A percentile compares a stretch with the other conserved stretches of the same genome.
phyloP scores from a whole-genome alignment of 2,113 vertebrate species.

The Paramormyrops kingsleyae region DNA sequence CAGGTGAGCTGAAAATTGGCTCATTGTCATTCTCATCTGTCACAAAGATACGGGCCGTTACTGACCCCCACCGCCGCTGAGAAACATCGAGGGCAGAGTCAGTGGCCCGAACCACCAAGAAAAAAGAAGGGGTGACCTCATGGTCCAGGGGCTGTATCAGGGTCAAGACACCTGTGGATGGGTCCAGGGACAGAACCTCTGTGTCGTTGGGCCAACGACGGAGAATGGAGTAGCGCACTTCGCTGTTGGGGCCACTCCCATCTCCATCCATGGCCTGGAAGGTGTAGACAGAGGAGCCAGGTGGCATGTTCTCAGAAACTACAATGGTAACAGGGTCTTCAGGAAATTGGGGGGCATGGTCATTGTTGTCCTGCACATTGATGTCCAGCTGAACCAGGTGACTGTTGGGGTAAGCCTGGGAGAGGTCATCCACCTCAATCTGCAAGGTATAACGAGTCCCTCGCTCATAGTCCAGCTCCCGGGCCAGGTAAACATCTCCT shows the following conservation, averaged over 20 bases:
- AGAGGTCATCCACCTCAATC: slow-evolving; percentile 72
- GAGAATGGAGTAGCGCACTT: slow-evolving; percentile 75
- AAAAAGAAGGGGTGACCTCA: slow-evolving; percentile 68
- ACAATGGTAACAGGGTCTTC: slow-evolving; percentile 88
- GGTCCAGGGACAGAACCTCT: slow-evolving; percentile 66
- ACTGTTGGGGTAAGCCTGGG: slow-evolving; percentile 67
- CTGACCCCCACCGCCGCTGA: slow-evolving; percentile 71
- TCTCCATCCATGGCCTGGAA: slow-evolving; percentile 84
- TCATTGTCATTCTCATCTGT: slow-evolving; percentile 85
- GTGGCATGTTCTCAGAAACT: slow-evolving; percentile 70
- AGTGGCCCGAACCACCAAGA: slow-evolving; percentile 76
- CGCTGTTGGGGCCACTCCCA: slow-evolving; percentile 85
- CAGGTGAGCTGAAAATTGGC: slow-evolving; percentile 73
- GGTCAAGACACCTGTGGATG: slow-evolving; percentile 72
- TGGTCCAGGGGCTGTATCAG: slow-evolving; percentile 71
- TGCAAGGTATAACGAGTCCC: slow-evolving; percentile 71
- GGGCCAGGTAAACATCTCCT: slow-evolving; percentile 77
- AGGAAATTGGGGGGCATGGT: slow-evolving; percentile 78
- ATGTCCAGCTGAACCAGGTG: slow-evolving; percentile 79
- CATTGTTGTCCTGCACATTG: slow-evolving; percentile 83
- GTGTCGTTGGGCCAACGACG: slow-evolving; percentile 61
- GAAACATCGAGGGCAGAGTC: slow-evolving; percentile 73
- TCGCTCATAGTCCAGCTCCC: slow-evolving; percentile 83
- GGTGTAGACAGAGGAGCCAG: slow-evolving; percentile 71
- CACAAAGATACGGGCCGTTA: slow-evolving; percentile 80